phyloP scores from a whole-genome alignment of 2,113 vertebrate genomes.

The Daubentonia madagascariensis region DNA sequence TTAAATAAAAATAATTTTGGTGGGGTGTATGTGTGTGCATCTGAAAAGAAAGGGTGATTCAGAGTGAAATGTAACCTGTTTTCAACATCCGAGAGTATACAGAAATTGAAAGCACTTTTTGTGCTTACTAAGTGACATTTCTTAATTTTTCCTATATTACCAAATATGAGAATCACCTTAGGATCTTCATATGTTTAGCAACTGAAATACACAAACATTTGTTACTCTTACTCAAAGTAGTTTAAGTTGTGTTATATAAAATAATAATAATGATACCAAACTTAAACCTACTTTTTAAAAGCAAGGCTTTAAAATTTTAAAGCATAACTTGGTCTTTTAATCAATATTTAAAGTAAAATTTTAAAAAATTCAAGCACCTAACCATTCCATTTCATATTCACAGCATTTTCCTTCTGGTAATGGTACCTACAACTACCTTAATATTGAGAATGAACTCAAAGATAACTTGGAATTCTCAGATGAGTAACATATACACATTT shows the following conservation, averaged over 20 bases:
- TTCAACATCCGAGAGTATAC: not conserved
- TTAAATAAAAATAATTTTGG: conserved; percentile 37
- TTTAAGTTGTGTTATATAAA: not conserved
- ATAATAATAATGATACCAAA: not conserved
- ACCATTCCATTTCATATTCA: not conserved
- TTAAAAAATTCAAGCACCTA: not conserved
- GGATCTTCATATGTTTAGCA: not conserved
- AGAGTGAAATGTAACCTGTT: conserved; percentile 4
- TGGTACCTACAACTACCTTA: not conserved
- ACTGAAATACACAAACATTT: not conserved
- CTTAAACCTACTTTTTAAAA: conserved; percentile 2
- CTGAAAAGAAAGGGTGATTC: not conserved
- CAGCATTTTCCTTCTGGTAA: not conserved
- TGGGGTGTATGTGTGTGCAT: not conserved
- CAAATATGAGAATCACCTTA: not conserved
- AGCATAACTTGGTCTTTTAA: not conserved
- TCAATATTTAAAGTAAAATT: not conserved
- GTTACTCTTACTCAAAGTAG: not conserved
- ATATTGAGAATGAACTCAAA: not conserved
- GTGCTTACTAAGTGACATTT: not conserved
- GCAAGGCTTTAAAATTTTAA: not conserved
- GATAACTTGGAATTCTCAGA: not conserved
- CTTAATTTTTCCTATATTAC: not conserved
- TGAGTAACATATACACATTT: not conserved
- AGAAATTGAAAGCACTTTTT: not conserved